Percentiles rank a stretch among this genome's conserved stretches.
phyloP scores from a whole-genome alignment of 1,140 invertebrate species.

The Rhizoglyphus robini region DNA sequence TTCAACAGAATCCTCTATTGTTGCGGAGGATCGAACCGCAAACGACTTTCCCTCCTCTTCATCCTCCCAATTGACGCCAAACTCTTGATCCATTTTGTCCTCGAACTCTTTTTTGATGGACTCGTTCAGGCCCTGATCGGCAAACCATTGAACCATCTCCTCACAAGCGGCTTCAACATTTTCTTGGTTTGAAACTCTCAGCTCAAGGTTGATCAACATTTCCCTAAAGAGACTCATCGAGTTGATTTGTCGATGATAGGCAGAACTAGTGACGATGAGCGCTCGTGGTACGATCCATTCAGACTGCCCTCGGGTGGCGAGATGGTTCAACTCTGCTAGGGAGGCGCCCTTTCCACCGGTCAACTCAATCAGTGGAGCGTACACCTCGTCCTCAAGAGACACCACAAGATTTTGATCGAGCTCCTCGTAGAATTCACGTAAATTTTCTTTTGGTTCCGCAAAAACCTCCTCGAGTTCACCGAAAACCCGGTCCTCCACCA shows the following conservation, averaged over 20 bases:
- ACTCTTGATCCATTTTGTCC: background rate
- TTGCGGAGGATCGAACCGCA: constrained; percentile 48
- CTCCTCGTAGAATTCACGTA: background rate
- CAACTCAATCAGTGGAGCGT: constrained; percentile 26
- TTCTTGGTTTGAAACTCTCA: background rate
- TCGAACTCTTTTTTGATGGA: background rate
- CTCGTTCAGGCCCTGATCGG: background rate
- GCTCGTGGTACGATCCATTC: constrained; percentile 39
- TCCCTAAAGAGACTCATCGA: background rate
- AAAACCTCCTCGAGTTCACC: background rate
- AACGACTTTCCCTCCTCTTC: constrained; percentile 25
- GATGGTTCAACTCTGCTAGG: constrained; percentile 42
- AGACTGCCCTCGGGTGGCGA: background rate
- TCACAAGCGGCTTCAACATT: background rate
- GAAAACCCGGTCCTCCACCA: background rate
- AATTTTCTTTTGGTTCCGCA: background rate
- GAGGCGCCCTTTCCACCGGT: constrained; percentile 59
- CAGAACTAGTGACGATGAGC: constrained; percentile 44
- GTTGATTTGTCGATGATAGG: constrained; percentile 27
- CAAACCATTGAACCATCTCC: background rate
- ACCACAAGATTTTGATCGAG: background rate
- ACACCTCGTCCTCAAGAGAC: background rate
- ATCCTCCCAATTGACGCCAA: background rate
- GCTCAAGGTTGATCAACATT: background rate
- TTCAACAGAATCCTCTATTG: constrained; percentile 57